Evolutionary conservation across 2,113 vertebrate genomes (phyloP).

Genomic region (Cephalopterus ornatus): DNA sequence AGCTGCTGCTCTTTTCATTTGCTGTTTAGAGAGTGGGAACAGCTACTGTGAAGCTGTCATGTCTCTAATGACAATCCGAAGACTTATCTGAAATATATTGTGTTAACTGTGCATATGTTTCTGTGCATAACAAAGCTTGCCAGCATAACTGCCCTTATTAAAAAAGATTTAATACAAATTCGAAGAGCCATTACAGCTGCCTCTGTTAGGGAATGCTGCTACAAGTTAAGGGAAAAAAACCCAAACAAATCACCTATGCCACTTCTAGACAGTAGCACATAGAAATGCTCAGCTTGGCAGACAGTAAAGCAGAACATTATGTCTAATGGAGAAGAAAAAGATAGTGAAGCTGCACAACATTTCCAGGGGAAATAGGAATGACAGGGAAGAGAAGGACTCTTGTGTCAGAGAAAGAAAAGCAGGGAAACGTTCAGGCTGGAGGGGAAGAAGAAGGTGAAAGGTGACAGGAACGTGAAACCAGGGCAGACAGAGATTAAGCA

Average conservation of each 20-base stretch:
- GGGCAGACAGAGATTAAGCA: not conserved
- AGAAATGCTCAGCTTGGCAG: not conserved
- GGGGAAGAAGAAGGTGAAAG: not conserved
- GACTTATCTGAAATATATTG: not conserved
- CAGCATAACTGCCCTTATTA: not conserved
- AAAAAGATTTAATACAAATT: not conserved
- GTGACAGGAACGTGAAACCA: not conserved
- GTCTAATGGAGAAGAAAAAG: not conserved
- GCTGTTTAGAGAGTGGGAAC: not conserved
- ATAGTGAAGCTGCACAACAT: not conserved
- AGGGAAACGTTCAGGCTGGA: not conserved
- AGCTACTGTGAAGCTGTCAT: no score
- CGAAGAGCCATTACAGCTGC: not conserved
- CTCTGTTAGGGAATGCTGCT: not conserved
- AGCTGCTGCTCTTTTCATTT: not conserved
- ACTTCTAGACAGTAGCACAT: not conserved
- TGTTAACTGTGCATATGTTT: not conserved
- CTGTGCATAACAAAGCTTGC: not conserved
- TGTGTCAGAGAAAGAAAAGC: not conserved
- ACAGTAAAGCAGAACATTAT: not conserved
- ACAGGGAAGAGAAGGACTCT: not conserved
- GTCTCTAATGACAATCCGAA: not conserved
- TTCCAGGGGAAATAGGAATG: not conserved
- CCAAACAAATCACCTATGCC: not conserved
- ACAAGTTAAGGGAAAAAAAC: not conserved